phyloP scores from a whole-genome alignment of 2,888 invertebrate species.

The Cyclophora albipunctata region DNA sequence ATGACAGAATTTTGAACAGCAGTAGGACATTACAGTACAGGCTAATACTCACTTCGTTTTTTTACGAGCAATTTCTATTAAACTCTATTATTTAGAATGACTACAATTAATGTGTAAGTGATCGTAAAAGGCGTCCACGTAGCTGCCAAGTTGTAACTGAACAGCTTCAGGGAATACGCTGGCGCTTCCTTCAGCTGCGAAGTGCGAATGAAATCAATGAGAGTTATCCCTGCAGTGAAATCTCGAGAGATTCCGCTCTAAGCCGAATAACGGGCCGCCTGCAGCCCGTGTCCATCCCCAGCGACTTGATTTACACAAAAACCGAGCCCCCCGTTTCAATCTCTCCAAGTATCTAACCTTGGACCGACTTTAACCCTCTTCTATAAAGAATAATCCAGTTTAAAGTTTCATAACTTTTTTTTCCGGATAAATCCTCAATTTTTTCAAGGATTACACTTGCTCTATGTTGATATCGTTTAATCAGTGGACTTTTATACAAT shows the following conservation, averaged over 20 bases:
- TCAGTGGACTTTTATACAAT: conserved; percentile 16
- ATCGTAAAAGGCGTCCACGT: no score
- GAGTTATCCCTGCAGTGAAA: no score
- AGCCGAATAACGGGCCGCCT: no score
- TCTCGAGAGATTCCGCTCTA: no score
- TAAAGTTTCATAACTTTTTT: conserved; percentile 12
- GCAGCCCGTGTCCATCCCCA: not conserved
- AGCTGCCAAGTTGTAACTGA: no score
- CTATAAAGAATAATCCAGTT: conserved; percentile 2
- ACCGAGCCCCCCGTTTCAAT: not conserved
- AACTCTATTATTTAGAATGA: no score
- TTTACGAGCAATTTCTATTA: no score
- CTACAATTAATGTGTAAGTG: no score
- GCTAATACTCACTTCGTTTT: no score
- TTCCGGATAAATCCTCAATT: conserved; percentile 11
- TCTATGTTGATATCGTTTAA: conserved; percentile 14
- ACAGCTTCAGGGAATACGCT: no score
- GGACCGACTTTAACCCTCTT: not conserved
- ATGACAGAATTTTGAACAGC: no score
- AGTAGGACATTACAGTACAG: no score
- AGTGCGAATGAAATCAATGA: not conserved
- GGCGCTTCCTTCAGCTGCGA: not conserved
- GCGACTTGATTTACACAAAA: not conserved
- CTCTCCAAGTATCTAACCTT: not conserved
- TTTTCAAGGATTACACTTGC: conserved; percentile 16